Conservation (phyloP, 1,140 invertebrate genomes). For the Pogonognathellus flavescens region DNA sequence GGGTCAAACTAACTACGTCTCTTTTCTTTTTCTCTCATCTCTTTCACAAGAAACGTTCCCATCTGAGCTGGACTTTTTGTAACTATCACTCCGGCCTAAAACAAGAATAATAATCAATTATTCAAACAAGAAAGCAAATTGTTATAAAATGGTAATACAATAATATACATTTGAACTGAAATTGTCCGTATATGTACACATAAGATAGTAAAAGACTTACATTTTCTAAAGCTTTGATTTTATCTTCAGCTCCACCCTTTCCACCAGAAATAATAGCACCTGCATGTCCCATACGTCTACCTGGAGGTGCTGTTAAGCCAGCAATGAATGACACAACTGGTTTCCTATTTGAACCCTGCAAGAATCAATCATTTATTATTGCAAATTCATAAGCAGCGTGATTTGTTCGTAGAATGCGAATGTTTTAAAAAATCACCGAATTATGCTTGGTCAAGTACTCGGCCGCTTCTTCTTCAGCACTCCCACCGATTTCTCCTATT, state of each 20-base stretch:
- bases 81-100: slow-evolving; percentile 88
- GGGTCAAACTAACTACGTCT: no score
- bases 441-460: slow-evolving; percentile 94
- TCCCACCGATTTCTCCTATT: slow-evolving; percentile 99
- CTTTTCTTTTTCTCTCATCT: slow-evolving; percentile 76
- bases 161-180: neutral
- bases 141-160: neutral
- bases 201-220: no score
- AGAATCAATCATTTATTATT: neutral
- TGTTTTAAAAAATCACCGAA: slow-evolving; percentile 73
- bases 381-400: neutral
- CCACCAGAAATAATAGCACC: slow-evolving; percentile 99
- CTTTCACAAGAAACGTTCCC: slow-evolving; percentile 89
- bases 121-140: neutral
- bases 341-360: slow-evolving; percentile 90
- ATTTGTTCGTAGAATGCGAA: no score
- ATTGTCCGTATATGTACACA: slow-evolving; percentile 72
- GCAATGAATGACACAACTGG: slow-evolving; percentile 88
- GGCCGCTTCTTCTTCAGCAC: slow-evolving; percentile 96
- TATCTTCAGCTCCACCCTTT: slow-evolving; percentile 97
- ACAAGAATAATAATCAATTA: slow-evolving; percentile 58
- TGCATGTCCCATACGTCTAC: slow-evolving; percentile 98
- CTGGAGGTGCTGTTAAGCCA: slow-evolving; percentile 96
- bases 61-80: slow-evolving; percentile 96
- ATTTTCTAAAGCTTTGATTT: slow-evolving; percentile 96